Evolutionary conservation across 23 tunicate genomes (phyloP), one percentile per base, ranked within the genome.

Genomic region (Halocynthia aurantium): DNA sequence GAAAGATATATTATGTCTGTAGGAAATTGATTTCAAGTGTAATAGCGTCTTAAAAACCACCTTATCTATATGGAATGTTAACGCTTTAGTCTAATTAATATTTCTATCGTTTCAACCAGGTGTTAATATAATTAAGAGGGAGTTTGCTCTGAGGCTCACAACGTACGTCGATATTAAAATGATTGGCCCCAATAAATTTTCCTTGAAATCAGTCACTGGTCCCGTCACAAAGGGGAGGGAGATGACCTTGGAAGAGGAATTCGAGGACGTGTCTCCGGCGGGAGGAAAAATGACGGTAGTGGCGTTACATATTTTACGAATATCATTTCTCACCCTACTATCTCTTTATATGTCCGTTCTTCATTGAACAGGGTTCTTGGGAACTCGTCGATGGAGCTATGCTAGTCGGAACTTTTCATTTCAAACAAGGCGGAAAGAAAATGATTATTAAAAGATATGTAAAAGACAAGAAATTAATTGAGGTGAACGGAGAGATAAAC

Each of bases 251-350:
- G 78, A 64, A 12, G 78, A 54, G 5, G 78, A 74, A 54, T 74
- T 74, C 4, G 62, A 53, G 19, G 78, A 74, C 6, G 62, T 54
- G 15, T 62, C 78, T 19, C 78, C 78, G 5, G 56, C 78, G 17
- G 78, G 62, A 12, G 78, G 78, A 12, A 55, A 74, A 54, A 74
- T 74, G 78, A 51, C 78, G 78, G 78, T 74, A 54, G 51, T 31
- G 44, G 44, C 44, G 44, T 31, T 31, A 31, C 44, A 31, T 31
- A 31, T 31, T 31, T 31, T 31, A 31, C 44, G 2, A 31, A 31
- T 31, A 1, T 4, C 44, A 31, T 31, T 31, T 0, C 4, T 0
- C 44, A 31, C 2, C 44, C 44, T 31, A 31, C 4, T 31, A 0
- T 31, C 44, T 31, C 44, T 31, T n/a, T 31, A 31, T 31, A 31